These are phyloP conservation scores for Xenotilapia leptura DNA, from an alignment of 2,113 vertebrate species.

Conservation along the genomic window DNA sequence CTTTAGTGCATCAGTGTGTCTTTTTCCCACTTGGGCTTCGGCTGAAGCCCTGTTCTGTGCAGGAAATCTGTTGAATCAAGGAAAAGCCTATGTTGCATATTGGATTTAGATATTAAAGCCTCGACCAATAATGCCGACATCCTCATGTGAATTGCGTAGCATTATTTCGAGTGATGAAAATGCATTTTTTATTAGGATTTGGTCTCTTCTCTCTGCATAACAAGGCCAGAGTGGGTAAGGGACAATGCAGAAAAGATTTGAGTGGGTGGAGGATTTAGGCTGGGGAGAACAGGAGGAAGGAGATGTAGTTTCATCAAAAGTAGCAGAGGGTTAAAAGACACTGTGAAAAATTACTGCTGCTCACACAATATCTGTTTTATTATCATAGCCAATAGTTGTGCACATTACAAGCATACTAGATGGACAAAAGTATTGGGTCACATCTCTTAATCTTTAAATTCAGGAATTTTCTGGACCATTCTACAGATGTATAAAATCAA, in stretches of 20 bases:
- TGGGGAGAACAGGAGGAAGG: neutral
- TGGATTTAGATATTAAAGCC: constrained; percentile 52
- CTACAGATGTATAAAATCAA: neutral
- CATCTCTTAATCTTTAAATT: neutral
- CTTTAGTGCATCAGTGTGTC: constrained; percentile 1
- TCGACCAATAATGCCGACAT: constrained; percentile 30
- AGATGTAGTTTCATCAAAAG: neutral
- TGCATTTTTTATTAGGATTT: constrained; percentile 14
- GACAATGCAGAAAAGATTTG: neutral
- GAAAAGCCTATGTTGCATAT: constrained; percentile 19
- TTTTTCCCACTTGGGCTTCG: constrained; percentile 5
- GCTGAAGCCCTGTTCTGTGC: neutral
- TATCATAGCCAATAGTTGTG: neutral
- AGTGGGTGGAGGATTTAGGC: neutral
- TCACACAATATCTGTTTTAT: neutral
- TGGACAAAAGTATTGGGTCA: neutral
- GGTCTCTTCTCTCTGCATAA: neutral
- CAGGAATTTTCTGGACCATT: neutral
- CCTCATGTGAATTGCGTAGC: constrained; percentile 12
- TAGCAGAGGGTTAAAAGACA: neutral
- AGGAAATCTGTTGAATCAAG: constrained; percentile 41
- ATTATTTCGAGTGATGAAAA: constrained; percentile 24
- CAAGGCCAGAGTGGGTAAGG: neutral
- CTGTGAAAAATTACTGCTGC: neutral
- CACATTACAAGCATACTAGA: neutral